Base-by-base conservation (phyloP, 2,113 vertebrate species). In the Hepsetus odoe region DNA sequence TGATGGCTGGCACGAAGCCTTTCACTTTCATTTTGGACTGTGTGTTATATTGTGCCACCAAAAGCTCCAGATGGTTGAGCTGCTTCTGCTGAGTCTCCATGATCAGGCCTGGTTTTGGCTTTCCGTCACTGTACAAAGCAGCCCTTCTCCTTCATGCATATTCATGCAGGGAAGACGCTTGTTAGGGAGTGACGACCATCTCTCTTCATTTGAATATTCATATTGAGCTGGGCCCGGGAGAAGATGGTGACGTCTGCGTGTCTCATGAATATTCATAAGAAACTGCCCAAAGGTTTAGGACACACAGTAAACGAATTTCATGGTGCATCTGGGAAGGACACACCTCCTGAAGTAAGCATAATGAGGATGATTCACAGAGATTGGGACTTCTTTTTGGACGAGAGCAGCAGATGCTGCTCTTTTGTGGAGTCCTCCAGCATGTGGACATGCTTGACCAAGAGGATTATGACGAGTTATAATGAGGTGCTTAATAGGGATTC, bases 191-290 rank as follows among this genome's bases (percentile, higher is more conserved):
- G 74, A 55, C 62, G 61, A 80, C 75, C 73, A 77, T 70, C 82
- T 84, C 74, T 46, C 74, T 49, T 74, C 74, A 78, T 77, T 77
- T 84, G 79, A 84, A 84, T 84, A 84, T 84, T 78, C 82, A 81
- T 77, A 81, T 72, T 56, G 66, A 62, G 56, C 64, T 65, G 46
- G 24, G 79, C 65, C 42, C 74, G 1, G 77, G 61, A 69, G 73
- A 28, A 68, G 74, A 22, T n/a, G 35, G 82, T 84, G 82, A 81
- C 69, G 82, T 81, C 74, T 81, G 82, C 16, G 61, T 40, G 64
- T 18, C 64, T 77, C 74, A 77, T 84, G 79, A 84, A 77, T 84
- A 84, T 84, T 81, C 79, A 84, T 71, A 49, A 38, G 49, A 65
- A 84, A 77, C 74, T 84, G 74, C 82, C 82, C 82, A 83, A 83